phyloP scores from a whole-genome alignment of 2,113 vertebrate species.

The Condylura cristata region DNA sequence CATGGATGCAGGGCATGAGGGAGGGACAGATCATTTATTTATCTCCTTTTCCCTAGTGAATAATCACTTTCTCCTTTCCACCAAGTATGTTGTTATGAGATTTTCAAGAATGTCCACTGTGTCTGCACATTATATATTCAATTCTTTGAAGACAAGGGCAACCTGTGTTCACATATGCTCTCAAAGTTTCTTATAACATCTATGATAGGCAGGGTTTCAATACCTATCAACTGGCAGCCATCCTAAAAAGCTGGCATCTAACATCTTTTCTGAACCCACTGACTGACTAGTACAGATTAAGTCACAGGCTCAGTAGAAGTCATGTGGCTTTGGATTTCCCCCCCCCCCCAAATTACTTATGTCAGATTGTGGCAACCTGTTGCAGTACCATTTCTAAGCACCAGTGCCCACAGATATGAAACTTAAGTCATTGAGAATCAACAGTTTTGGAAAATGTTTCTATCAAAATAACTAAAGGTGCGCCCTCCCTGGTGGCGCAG shows the following conservation, averaged over 20 bases:
- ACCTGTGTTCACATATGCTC: slow-evolving; percentile 24
- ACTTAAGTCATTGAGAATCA: background rate
- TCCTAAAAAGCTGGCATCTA: background rate
- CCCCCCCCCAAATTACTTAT: slow-evolving; percentile 27
- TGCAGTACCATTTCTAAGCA: background rate
- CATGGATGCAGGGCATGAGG: background rate
- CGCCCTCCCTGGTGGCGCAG: too few relatives aligned
- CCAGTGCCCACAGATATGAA: background rate
- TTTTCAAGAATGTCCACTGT: slow-evolving; percentile 45
- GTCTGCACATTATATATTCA: slow-evolving; percentile 6
- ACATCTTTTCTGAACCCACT: background rate
- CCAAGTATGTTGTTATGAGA: background rate
- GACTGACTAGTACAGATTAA: background rate
- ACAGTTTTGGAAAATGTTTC: background rate
- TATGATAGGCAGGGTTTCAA: background rate
- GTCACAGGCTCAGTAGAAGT: slow-evolving; percentile 15
- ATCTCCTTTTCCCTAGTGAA: background rate
- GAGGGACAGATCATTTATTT: background rate
- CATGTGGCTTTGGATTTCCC: background rate
- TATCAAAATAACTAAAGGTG: background rate
- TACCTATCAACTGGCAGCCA: background rate
- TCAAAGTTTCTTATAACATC: slow-evolving; percentile 18
- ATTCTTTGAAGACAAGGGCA: background rate
- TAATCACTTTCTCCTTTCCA: slow-evolving; percentile 32
- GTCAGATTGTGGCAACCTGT: background rate